Evolutionary conservation across 1,140 invertebrate genomes (phyloP), one percentile per base, ranked within the genome.

Genomic region (Caenorhabditis briggsae): DNA sequence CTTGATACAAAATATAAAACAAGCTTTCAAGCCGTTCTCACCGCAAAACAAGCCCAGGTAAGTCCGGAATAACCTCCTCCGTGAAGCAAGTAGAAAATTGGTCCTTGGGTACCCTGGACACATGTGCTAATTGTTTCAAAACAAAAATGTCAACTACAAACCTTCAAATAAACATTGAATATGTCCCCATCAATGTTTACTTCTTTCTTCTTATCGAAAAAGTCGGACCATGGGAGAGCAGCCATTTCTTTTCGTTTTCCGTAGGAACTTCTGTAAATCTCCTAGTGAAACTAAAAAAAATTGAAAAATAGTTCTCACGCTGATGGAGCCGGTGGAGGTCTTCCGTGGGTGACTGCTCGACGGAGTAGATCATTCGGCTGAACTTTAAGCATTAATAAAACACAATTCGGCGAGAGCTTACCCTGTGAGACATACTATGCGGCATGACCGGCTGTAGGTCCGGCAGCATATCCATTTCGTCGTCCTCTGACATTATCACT

Each of bases 1-100:
- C 86, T 33, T 83, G 14, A n/a, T 0, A 74, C 18, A 3, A n/a
- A 6, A 23, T 48, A 16, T 41, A 53, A 16, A 53, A 48, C 6
- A 2, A 25, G 7, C 18, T 7, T 14, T 8, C 18, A 7, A 41
- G 8, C 20, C 46, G 43, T 20, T 87, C 50, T 64, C 83, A 92
- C 91, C 2, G 87, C 82, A 78, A 92, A 88, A 41, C 86, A 89
- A 20, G 92, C 88, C 92, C 92, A 92, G 18, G 91, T 92, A 8
- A 92, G 84, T 0, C 91, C 91, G 18, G 91, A 91, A 82, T 92
- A 92, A 12, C 91, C 92, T 55, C 90, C 91, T 8, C 91, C 91
- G 82, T 92, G 91, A 11, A 92, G 85, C 9, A 92, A 82, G 55
- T 86, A 90, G 64, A 92, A 92, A n/a, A 92, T 78, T 9, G 92